phyloP scores from a whole-genome alignment of 37 sponge, comb jelly and placozoan genomes.

The Diacarnus erythraeanus region DNA sequence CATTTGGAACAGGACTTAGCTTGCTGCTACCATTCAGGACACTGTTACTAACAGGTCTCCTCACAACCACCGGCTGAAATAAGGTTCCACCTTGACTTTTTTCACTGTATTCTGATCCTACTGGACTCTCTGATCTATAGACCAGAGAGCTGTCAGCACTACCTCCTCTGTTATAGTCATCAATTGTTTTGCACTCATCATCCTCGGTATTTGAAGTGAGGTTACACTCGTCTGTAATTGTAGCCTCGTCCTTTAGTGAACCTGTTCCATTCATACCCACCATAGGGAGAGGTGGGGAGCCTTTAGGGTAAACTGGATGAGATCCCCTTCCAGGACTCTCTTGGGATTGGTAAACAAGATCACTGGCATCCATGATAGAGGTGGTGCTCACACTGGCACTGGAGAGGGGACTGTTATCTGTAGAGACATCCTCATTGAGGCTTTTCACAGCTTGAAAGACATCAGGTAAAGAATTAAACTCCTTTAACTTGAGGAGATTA shows the following conservation, averaged over 20 bases:
- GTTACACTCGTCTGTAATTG: not conserved
- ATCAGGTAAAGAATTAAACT: slow-evolving; percentile 42
- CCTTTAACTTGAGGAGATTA: slow-evolving; percentile 22
- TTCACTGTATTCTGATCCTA: slow-evolving; percentile 10
- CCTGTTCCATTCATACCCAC: not conserved
- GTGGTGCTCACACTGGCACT: slow-evolving; percentile 34
- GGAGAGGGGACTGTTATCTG: slow-evolving; percentile 23
- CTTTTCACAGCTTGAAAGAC: slow-evolving; percentile 3
- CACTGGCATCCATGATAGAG: slow-evolving; percentile 14
- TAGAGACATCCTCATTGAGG: not conserved
- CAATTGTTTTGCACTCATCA: not conserved
- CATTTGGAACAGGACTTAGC: too few relatives aligned
- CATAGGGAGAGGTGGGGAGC: not conserved
- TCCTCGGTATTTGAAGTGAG: not conserved
- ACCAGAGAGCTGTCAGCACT: not conserved
- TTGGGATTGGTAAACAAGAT: not conserved
- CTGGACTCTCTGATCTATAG: not conserved
- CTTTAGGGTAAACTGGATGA: not conserved
- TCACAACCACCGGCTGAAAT: not conserved
- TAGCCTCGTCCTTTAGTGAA: not conserved
- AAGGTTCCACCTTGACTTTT: not conserved
- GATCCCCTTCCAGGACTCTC: not conserved
- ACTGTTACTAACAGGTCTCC: not conserved
- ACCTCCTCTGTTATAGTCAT: not conserved
- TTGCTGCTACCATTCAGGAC: not conserved